A percentile compares a stretch with the other conserved stretches of the same genome.
phyloP scores from a whole-genome alignment of 2,797 vertebrate species.

The Simalia tracyae region DNA sequence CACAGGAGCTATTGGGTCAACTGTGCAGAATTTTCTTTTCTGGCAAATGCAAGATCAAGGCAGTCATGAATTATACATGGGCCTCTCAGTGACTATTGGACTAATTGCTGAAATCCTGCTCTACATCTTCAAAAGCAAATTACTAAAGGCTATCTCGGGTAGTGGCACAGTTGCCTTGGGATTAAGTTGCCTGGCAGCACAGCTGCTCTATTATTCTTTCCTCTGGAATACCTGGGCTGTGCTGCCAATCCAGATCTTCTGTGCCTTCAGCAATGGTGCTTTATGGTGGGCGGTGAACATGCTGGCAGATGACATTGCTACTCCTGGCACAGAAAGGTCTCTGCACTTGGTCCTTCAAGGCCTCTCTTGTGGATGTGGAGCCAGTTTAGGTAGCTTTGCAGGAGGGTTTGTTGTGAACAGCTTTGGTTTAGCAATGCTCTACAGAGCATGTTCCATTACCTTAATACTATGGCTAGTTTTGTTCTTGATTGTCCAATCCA shows the following conservation, averaged over 20 bases:
- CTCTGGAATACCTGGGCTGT: slow-evolving; percentile 81
- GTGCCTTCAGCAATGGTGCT: slow-evolving; percentile 76
- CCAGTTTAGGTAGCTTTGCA: slow-evolving; percentile 78
- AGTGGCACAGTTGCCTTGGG: slow-evolving; percentile 64
- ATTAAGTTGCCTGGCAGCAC: slow-evolving; percentile 69
- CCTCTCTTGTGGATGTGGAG: slow-evolving; percentile 73
- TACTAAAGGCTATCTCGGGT: slow-evolving; percentile 74
- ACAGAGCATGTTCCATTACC: slow-evolving; percentile 65
- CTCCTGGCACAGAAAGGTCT: slow-evolving; percentile 76
- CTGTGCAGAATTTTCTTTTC: slow-evolving; percentile 82
- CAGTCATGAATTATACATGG: slow-evolving; percentile 84
- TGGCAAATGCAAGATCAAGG: slow-evolving; percentile 88
- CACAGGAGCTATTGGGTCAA: slow-evolving; percentile 65
- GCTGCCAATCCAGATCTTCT: slow-evolving; percentile 79
- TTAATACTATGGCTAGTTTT: slow-evolving; percentile 77
- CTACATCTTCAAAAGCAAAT: slow-evolving; percentile 50
- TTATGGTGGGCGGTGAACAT: slow-evolving; percentile 80
- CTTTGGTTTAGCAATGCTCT: slow-evolving; percentile 75
- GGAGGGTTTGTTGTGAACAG: slow-evolving; percentile 76
- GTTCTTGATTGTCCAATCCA: slow-evolving; percentile 77
- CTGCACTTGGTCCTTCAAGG: slow-evolving; percentile 73
- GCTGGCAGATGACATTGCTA: slow-evolving; percentile 75
- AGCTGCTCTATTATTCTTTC: slow-evolving; percentile 87
- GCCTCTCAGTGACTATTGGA: slow-evolving; percentile 72
- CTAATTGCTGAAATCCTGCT: slow-evolving; percentile 78